Percentiles rank a stretch among this genome's conserved stretches.
These are phyloP conservation scores for Stegodyphus dumicola DNA, from an alignment of 1,140 invertebrate species.

Conservation along the genomic window DNA sequence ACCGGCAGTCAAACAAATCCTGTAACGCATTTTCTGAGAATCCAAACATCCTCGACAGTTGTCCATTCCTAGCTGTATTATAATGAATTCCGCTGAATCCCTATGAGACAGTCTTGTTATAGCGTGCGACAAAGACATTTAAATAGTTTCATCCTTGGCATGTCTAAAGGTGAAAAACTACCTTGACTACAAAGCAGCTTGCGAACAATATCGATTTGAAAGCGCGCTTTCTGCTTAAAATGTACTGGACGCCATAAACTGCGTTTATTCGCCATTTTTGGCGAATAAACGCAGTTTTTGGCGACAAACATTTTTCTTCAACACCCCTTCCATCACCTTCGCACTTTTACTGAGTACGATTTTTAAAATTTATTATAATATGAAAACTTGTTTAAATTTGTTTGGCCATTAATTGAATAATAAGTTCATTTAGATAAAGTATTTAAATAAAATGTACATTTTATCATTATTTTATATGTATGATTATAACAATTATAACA, in stretches of 20 bases:
- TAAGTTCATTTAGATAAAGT: too few species aligned
- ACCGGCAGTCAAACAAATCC: slow-evolving; percentile 6
- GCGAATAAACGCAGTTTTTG: neutral
- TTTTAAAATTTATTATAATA: too few species aligned
- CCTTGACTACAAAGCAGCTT: slow-evolving; percentile 37
- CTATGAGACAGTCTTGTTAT: slow-evolving; percentile 30
- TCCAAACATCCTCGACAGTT: slow-evolving; percentile 43
- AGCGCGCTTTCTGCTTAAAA: slow-evolving; percentile 27
- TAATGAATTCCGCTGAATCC: slow-evolving; percentile 39
- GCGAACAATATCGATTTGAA: slow-evolving; percentile 46
- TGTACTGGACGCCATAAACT: neutral
- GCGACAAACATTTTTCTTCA: too few species aligned
- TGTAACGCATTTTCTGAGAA: slow-evolving; percentile 12
- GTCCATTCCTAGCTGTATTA: slow-evolving; percentile 32
- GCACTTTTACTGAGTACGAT: too few species aligned
- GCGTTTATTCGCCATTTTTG: slow-evolving; percentile 28
- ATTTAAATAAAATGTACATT: too few species aligned
- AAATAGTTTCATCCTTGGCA: slow-evolving; percentile 42
- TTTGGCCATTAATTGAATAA: too few species aligned
- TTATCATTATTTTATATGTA: too few species aligned
- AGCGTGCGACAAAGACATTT: slow-evolving; percentile 56
- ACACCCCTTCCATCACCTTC: too few species aligned
- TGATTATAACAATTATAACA: too few species aligned
- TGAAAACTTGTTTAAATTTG: too few species aligned
- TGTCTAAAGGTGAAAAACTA: slow-evolving; percentile 39